These are phyloP conservation scores for Brachionus calyciflorus DNA, from an alignment of 1,140 invertebrate genomes.

Conservation along the genomic window DNA sequence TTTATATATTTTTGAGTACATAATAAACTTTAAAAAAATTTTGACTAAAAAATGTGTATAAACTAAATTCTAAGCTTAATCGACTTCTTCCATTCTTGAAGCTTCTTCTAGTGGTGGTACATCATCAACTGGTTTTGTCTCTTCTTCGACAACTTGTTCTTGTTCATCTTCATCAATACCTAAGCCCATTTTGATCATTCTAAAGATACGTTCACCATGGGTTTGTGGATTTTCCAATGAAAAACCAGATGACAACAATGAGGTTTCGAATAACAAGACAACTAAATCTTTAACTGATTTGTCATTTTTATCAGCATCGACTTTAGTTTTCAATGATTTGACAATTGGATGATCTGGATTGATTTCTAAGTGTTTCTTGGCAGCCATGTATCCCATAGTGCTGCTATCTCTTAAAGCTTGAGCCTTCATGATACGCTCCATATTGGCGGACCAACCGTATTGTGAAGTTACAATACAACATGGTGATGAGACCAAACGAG, in stretches of 20 bases:
- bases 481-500: conserved; percentile 86
- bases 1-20: no score
- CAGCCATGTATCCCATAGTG: conserved; percentile 97
- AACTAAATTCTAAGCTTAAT: no score
- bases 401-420: conserved; percentile 88
- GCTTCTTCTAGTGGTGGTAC: conserved; percentile 80
- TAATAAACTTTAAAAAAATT: no score
- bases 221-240: conserved; percentile 56
- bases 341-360: conserved; percentile 97
- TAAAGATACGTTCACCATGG: conserved; percentile 65
- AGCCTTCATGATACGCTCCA: conserved; percentile 99
- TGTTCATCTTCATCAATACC: conserved; percentile 78
- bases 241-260: conserved; percentile 59
- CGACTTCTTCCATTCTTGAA: conserved; percentile 96
- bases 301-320: conserved; percentile 92
- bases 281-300: conserved; percentile 74
- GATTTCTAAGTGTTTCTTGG: conserved; percentile 66
- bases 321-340: conserved; percentile 81
- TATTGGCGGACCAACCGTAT: conserved; percentile 98
- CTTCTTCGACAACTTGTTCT: conserved; percentile 56
- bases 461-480: conserved; percentile 98
- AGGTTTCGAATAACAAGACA: conserved; percentile 59
- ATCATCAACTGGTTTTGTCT: conserved; percentile 67
- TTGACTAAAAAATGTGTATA: no score
- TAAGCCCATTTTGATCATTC: conserved; percentile 94